These are phyloP conservation scores for Ginglymostoma cirratum DNA, from an alignment of 2,113 vertebrate species.

Conservation along the genomic window DNA sequence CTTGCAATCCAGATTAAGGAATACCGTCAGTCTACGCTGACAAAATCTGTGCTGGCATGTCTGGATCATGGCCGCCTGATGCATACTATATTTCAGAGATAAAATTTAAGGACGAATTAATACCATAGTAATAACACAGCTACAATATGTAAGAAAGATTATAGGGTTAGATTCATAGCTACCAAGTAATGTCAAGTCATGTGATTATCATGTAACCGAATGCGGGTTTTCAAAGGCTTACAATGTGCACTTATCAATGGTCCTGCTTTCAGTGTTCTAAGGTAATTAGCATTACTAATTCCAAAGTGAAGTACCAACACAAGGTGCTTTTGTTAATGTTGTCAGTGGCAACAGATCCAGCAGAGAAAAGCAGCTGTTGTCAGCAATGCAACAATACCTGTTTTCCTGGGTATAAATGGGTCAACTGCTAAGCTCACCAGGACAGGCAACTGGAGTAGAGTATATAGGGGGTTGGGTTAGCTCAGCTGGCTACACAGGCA, in stretches of 20 bases:
- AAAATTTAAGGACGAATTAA: not conserved
- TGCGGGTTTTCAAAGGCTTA: not conserved
- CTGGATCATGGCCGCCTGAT: not conserved
- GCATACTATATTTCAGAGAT: not conserved
- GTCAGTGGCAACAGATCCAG: not conserved
- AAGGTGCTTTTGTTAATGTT: not conserved
- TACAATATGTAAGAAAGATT: not conserved
- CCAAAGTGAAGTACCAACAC: not conserved
- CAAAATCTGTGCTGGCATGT: not conserved
- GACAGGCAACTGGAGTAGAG: not conserved
- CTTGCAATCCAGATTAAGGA: not conserved
- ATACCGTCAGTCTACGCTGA: not conserved
- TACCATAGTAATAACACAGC: not conserved
- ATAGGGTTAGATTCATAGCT: not conserved
- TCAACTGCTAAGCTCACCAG: not conserved
- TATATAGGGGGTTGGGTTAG: not conserved
- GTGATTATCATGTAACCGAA: not conserved
- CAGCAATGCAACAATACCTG: not conserved
- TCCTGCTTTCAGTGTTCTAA: not conserved
- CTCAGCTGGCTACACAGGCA: too few species aligned
- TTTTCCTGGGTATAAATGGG: not conserved
- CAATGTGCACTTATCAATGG: not conserved
- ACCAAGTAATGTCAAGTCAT: not conserved
- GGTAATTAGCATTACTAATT: not conserved
- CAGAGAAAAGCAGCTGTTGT: not conserved